A percentile compares a stretch with the other conserved stretches of the same genome.
Conservation (phyloP, 2,113 vertebrate species). For the Ibidorhyncha struthersii region DNA sequence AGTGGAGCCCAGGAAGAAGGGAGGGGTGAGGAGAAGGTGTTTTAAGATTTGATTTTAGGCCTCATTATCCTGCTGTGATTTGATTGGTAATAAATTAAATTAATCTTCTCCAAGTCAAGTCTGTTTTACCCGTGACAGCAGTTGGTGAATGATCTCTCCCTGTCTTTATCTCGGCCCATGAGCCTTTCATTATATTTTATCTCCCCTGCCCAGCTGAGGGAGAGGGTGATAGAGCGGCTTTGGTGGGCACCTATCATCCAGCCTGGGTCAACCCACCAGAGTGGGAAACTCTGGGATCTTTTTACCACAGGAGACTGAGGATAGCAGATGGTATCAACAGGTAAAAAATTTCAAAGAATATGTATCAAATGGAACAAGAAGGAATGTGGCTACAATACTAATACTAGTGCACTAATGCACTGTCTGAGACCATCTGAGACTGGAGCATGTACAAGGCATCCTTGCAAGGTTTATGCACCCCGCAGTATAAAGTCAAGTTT, state of each 20-base stretch:
- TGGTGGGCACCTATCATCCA: not conserved
- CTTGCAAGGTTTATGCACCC: not conserved
- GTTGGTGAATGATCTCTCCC: not conserved
- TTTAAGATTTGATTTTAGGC: too few species aligned
- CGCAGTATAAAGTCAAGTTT: not conserved
- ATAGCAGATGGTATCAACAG: not conserved
- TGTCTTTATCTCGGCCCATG: not conserved
- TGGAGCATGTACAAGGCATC: fast-evolving
- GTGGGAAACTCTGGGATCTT: not conserved
- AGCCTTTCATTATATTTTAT: not conserved
- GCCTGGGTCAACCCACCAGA: not conserved
- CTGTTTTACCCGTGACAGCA: not conserved
- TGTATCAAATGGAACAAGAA: not conserved
- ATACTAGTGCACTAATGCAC: not conserved
- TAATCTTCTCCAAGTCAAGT: not conserved
- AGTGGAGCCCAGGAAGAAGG: too few species aligned
- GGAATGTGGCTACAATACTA: not conserved
- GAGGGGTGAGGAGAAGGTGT: too few species aligned
- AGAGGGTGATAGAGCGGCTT: not conserved
- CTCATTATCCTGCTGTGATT: too few species aligned
- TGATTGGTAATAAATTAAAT: too few species aligned
- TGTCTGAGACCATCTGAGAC: fast-evolving
- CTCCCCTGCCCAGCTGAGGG: not conserved
- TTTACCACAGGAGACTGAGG: not conserved
- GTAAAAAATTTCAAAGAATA: not conserved